Evolutionary conservation across 2,797 vertebrate species (phyloP).

Genomic region (Hypotaenidia philippensis): DNA sequence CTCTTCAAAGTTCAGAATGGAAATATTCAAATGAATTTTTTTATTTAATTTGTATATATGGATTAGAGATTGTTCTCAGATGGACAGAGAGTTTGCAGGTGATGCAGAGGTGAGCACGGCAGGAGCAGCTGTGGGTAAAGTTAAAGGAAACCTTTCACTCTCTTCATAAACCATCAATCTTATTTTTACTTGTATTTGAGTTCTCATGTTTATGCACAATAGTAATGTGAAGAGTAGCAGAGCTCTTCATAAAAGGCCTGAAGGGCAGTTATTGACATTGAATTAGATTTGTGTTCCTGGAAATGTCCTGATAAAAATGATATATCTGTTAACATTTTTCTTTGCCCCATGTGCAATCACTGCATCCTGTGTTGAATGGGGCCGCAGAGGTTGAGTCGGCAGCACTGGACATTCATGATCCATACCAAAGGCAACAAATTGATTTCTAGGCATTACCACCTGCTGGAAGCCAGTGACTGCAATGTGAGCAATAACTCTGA

Average conservation of each 20-base stretch:
- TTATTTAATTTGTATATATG: neutral
- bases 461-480: neutral
- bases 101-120: neutral
- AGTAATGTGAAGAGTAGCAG: neutral
- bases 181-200: neutral
- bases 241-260: neutral
- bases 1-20: neutral
- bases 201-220: neutral
- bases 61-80: neutral
- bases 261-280: neutral
- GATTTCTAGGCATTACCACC: neutral
- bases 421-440: neutral
- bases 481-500: neutral
- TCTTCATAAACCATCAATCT: neutral
- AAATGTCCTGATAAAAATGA: neutral
- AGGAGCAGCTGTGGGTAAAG: neutral
- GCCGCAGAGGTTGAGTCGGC: too few relatives aligned
- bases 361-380: neutral
- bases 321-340: neutral
- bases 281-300: neutral
- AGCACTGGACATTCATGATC: fast-evolving
- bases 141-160: neutral
- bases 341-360: neutral
- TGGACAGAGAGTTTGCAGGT: neutral
- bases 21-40: neutral